Evolutionary conservation across 2,888 invertebrate genomes (phyloP).

Genomic region (Pheosia tremula): DNA sequence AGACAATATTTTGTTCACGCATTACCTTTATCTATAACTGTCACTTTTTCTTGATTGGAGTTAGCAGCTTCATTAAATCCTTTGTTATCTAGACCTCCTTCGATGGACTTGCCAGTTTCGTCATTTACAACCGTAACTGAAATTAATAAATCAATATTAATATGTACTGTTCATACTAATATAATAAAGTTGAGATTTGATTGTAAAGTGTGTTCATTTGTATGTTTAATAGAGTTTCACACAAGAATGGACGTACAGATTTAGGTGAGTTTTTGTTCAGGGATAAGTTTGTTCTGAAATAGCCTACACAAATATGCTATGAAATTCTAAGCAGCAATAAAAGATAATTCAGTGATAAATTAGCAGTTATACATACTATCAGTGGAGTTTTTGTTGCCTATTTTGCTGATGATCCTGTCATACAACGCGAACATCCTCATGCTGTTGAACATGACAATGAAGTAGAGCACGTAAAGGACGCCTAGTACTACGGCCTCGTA

Average conservation of each 20-base stretch:
- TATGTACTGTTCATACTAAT: too few species aligned
- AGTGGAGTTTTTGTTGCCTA: conserved; percentile 14
- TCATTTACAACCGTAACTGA: conserved; percentile 66
- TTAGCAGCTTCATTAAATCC: conserved; percentile 49
- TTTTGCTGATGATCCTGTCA: conserved; percentile 44
- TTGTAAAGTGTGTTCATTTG: too few species aligned
- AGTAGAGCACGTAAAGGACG: conserved; percentile 89
- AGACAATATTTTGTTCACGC: neutral
- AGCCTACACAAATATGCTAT: too few species aligned
- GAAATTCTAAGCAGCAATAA: neutral
- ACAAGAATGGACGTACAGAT: too few species aligned
- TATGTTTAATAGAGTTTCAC: too few species aligned
- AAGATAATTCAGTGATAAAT: too few species aligned
- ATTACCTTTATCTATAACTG: conserved; percentile 42
- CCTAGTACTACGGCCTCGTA: conserved; percentile 90
- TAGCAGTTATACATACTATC: neutral
- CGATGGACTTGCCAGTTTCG: conserved; percentile 57
- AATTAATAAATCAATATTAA: conserved; percentile 12
- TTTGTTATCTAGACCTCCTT: conserved; percentile 66
- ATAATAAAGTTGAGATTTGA: too few species aligned
- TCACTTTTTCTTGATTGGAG: conserved; percentile 39
- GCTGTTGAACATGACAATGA: conserved; percentile 89
- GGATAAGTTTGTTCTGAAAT: too few species aligned
- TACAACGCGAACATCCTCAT: conserved; percentile 66
- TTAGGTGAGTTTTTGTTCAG: too few species aligned